phyloP scores from a whole-genome alignment of 1,140 invertebrate species.

The Hydropsyche tenuis region DNA sequence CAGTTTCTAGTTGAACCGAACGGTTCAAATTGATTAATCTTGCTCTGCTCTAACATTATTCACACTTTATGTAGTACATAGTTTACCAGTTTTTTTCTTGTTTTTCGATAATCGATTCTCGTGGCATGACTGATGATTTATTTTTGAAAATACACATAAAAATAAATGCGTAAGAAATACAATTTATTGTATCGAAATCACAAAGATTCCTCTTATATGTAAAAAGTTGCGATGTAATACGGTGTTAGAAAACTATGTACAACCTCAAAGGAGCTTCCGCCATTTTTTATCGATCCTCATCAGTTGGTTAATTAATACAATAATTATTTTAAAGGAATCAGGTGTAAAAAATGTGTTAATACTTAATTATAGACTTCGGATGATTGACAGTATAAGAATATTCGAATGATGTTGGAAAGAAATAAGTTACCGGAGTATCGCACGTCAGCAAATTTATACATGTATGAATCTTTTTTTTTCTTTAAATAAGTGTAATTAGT shows the following conservation, averaged over 20 bases:
- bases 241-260: not conserved
- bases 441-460: no score
- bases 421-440: no score
- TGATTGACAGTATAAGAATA: conserved; percentile 18
- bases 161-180: not conserved
- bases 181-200: no score
- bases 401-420: not conserved
- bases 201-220: not conserved
- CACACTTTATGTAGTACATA: conserved; percentile 10
- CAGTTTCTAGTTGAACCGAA: not conserved
- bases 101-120: conserved; percentile 1
- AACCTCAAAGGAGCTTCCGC: not conserved
- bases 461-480: no score
- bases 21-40: not conserved
- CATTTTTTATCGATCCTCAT: conserved; percentile 4
- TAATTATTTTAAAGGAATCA: not conserved
- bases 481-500: no score
- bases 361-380: not conserved
- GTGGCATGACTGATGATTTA: not conserved
- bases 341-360: not conserved
- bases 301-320: conserved; percentile 3
- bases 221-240: not conserved
- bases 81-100: not conserved
- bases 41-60: not conserved
- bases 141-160: not conserved